Evolutionary conservation across 2,797 vertebrate genomes (phyloP).

Genomic region (Peromyscus aztecus): DNA sequence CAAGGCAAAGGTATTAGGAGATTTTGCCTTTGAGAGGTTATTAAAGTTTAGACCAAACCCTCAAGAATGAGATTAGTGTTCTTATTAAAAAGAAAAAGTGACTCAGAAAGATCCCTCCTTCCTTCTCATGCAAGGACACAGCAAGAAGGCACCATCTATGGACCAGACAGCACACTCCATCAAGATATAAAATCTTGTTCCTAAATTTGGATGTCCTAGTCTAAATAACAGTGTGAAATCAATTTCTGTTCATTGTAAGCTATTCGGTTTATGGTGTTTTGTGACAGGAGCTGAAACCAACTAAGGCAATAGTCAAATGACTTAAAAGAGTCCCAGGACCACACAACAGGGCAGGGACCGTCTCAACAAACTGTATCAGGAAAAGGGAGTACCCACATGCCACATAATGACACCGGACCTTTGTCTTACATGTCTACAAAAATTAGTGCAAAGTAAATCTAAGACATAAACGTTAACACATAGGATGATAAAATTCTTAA

Average conservation of each 20-base stretch:
- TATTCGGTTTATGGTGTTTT: neutral
- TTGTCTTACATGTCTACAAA: neutral
- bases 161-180: neutral
- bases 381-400: neutral
- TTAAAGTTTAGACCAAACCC: neutral
- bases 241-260: neutral
- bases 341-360: neutral
- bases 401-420: neutral
- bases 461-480: slow-evolving; percentile 34
- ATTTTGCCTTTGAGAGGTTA: neutral
- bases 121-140: neutral
- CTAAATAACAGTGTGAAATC: neutral
- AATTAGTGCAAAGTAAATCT: neutral
- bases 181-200: neutral
- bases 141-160: neutral
- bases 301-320: neutral
- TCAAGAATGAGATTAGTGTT: neutral
- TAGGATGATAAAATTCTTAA: neutral
- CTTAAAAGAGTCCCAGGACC: neutral
- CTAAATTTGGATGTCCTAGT: neutral
- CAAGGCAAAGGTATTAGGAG: neutral
- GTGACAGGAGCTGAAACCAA: neutral
- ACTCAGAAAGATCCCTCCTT: neutral
- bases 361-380: neutral
- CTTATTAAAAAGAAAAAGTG: neutral